A percentile compares a stretch with the other conserved stretches of the same genome.
phyloP scores from a whole-genome alignment of 1,140 invertebrate genomes.

The Conus betulinus region DNA sequence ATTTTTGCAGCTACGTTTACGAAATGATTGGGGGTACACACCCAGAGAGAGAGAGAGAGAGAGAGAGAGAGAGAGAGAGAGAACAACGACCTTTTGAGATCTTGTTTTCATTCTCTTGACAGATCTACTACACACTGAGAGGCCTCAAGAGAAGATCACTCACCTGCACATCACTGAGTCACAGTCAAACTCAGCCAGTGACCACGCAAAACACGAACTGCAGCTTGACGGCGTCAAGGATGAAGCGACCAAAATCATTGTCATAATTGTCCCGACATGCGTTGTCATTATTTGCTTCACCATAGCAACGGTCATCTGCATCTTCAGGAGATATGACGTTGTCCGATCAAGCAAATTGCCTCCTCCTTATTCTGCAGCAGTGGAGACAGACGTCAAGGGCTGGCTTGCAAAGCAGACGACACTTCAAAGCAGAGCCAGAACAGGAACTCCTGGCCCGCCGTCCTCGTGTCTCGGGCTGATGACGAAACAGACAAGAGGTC shows the following conservation, averaged over 20 bases:
- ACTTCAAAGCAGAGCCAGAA: not conserved
- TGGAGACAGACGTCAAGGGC: not conserved
- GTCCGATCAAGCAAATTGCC: not conserved
- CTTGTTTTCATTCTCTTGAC: too few species aligned
- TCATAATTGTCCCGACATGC: not conserved
- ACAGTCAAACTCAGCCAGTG: not conserved
- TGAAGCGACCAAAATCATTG: not conserved
- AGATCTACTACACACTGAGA: too few species aligned
- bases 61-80: too few species aligned
- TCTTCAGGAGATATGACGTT: not conserved
- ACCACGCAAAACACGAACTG: not conserved
- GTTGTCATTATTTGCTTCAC: not conserved
- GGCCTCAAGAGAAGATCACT: too few species aligned
- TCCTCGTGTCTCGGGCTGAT: not conserved
- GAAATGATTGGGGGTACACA: too few species aligned
- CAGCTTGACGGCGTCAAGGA: not conserved
- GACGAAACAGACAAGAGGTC: not conserved
- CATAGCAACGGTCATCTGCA: not conserved
- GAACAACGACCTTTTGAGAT: too few species aligned
- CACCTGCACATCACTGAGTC: too few species aligned
- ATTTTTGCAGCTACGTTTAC: too few species aligned
- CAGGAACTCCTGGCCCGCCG: not conserved
- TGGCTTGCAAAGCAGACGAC: not conserved
- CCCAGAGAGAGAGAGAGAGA: too few species aligned
- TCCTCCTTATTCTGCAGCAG: not conserved